Conservation (phyloP, 2,797 vertebrate genomes). For the Anabacerthia variegaticeps region DNA sequence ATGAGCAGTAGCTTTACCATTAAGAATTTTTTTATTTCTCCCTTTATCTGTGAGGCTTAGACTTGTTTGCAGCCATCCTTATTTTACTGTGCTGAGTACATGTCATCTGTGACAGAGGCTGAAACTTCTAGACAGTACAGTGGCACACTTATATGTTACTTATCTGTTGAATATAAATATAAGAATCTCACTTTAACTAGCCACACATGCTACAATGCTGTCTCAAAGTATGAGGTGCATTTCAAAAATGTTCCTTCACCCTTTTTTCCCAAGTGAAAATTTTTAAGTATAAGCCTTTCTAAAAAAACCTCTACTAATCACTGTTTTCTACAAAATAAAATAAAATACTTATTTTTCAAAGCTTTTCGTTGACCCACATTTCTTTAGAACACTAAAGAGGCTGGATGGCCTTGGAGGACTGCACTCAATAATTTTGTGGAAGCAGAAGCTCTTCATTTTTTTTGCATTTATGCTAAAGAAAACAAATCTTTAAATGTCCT, state of each 20-base stretch:
- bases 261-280: not conserved
- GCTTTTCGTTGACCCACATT: not conserved
- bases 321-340: not conserved
- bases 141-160: not conserved
- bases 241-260: not conserved
- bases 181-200: not conserved
- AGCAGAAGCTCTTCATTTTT: not conserved
- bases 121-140: not conserved
- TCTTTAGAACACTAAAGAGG: slow-evolving; percentile 1
- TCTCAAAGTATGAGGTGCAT: not conserved
- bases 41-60: not conserved
- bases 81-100: not conserved
- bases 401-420: not conserved
- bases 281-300: not conserved
- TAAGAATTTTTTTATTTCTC: not conserved
- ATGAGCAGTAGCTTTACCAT: not conserved
- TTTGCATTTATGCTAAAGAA: slow-evolving; percentile 30
- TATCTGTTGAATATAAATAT: not conserved
- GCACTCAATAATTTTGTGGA: not conserved
- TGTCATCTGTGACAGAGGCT: not conserved
- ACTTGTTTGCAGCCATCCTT: not conserved
- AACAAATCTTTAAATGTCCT: not conserved
- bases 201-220: not conserved
- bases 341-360: slow-evolving; percentile 36
- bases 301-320: not conserved